Evolutionary conservation across 2,797 vertebrate genomes (phyloP).

Genomic region (Muscicapa striata): DNA sequence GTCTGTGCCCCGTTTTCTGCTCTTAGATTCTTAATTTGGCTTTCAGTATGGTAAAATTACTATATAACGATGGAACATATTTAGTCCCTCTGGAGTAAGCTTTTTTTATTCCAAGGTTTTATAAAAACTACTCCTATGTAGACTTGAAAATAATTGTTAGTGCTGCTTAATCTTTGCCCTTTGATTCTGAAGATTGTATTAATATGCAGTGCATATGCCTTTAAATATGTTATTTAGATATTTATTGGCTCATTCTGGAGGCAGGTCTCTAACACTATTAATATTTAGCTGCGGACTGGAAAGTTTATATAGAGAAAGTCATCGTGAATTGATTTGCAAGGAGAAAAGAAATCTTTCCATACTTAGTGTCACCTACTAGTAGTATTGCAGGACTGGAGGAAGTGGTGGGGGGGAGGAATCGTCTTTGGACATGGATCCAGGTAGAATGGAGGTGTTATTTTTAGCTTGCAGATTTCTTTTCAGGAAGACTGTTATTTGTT

Average conservation of each 20-base stretch:
- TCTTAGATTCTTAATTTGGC: not conserved
- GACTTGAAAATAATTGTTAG: not conserved
- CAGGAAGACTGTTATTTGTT: not conserved
- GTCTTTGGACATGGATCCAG: not conserved
- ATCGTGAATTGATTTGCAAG: not conserved
- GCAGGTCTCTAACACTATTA: not conserved
- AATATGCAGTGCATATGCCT: not conserved
- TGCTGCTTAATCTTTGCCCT: not conserved
- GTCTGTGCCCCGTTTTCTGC: not conserved
- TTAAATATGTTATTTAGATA: not conserved
- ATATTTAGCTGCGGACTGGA: not conserved
- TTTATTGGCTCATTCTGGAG: not conserved
- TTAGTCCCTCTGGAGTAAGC: not conserved
- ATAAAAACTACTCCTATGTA: not conserved
- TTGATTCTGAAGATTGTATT: not conserved
- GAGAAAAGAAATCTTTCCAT: not conserved
- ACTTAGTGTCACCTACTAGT: not conserved
- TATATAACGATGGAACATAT: not conserved
- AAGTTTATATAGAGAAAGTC: not conserved
- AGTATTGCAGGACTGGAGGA: not conserved
- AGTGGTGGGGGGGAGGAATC: rapidly evolving
- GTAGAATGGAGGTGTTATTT: not conserved
- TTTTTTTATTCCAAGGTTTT: not conserved
- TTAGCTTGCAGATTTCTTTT: not conserved
- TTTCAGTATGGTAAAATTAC: not conserved